These are phyloP conservation scores for Tribolium castaneum DNA, from an alignment of 1,140 invertebrate genomes.

Conservation along the genomic window DNA sequence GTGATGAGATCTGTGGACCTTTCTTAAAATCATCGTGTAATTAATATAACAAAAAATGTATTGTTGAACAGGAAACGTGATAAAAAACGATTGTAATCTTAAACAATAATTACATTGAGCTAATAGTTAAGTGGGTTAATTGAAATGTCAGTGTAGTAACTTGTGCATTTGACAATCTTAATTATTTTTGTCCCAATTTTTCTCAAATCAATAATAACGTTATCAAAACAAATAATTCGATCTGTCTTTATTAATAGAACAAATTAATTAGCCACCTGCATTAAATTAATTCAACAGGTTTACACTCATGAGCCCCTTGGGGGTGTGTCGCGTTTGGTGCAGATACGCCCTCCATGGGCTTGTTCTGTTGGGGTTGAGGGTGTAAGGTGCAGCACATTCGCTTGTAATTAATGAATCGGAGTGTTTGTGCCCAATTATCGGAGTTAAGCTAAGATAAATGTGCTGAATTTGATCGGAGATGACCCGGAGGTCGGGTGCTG, in stretches of 20 bases:
- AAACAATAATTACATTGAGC: slow-evolving; percentile 9
- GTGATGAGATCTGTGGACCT: neutral
- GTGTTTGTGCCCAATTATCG: neutral
- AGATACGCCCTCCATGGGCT: slow-evolving; percentile 24
- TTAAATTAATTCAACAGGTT: slow-evolving; percentile 31
- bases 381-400: slow-evolving; percentile 3
- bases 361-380: slow-evolving; percentile 18
- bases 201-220: neutral
- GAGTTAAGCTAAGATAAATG: slow-evolving; percentile 7
- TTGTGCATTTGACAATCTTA: neutral
- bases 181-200: neutral
- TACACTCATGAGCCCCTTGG: neutral
- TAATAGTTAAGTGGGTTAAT: slow-evolving; percentile 19
- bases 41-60: neutral
- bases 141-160: neutral
- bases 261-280: slow-evolving; percentile 22
- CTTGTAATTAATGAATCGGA: slow-evolving; percentile 1
- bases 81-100: slow-evolving; percentile 2
- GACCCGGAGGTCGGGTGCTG: neutral
- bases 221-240: neutral
- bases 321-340: slow-evolving; percentile 19
- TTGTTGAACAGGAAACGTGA: neutral
- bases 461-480: neutral
- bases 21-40: no score
- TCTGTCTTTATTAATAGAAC: neutral